Evolutionary conservation across 2,113 vertebrate genomes (phyloP), one percentile per base, ranked within the genome.

Genomic region (Myotis lucifugus): DNA sequence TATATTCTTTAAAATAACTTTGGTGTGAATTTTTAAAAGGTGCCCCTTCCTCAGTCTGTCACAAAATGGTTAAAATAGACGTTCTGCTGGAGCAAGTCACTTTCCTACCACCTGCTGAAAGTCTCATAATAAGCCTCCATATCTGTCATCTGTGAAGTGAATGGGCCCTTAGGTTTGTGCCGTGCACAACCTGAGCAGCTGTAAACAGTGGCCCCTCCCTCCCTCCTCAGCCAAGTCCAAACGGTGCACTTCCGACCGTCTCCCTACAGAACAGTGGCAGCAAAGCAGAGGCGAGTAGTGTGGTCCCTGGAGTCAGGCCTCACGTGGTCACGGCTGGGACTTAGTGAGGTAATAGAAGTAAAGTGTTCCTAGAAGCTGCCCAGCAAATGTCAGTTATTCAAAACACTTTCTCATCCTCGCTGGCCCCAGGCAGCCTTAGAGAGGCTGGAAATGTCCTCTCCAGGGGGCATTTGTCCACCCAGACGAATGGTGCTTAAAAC

Each of bases 251-350:
- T 6, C 17, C 10, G 48, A 83, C 37, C 14, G 34, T 19, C 59
- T 37, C 85, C 54, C 27, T 50, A 34, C 37, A 50, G 70, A 91
- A 37, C 34, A 15, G n/a, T 5, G 52, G n/a, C 59, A 40, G 23
- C 12, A 18, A 15, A 66, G n/a, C 37, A 25, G 85, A 69, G 21
- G 17, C 37, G 1, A 14, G 37, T 37, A 56, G 40, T 1, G 11
- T 3, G 10, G 25, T 37, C 25, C 13, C 82, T 0, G 2, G 48
- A 40, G 50, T 8, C 29, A 19, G 7, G 48, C 10, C 34, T 59
- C 77, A 1, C 0, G 3, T 0, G 1, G 10, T 40, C 42, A 9
- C 1, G 23, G 14, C 17, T 29, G 56, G 34, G 23, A 64, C 29
- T 19, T 42, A 8, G 10, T 2, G 0, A 70, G 21, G 50, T 23